Base-by-base conservation (phyloP, 2,888 invertebrate species). In the Drosophila multiciliata region DNA sequence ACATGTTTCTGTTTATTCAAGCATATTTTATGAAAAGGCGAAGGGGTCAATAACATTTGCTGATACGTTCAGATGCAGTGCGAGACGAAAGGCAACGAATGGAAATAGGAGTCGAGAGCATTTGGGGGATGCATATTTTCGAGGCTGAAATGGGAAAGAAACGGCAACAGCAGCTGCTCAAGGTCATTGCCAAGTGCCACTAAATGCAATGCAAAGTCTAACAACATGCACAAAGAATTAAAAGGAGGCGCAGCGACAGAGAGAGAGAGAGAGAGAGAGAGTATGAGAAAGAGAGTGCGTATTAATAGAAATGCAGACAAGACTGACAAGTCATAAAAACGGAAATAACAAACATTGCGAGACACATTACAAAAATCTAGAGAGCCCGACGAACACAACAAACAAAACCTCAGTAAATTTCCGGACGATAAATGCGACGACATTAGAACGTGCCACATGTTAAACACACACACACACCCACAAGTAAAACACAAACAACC, bases 151-250 rank as follows among this genome's bases (percentile, higher is more conserved):
- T 29, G 29, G 29, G 29, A 29, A 48, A 29, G n/a, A n/a, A 23
- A 26, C n/a, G n/a, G 29, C 26, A 40, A 45, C 45, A 50, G 66
- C 73, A 70, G 73, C 53, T 78, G 73, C 64, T 83, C 89, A 85
- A 85, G 85, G 85, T 85, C 84, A 83, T 49, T 88, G 86, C 61
- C 83, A 81, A 82, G 66, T 61, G 63, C 40, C 55, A 40, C 57
- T 38, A 60, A 69, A 64, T 73, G 79, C 68, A 73, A 67, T 60
- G 57, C 48, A 40, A 20, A 57, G 57, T 29, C 40, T 33, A 42
- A 48, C 35, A 58, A 26, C 45, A 12, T 23, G 26, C 57, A n/a
- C 48, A 48, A 35, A 33, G 23, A 49, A 26, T 2, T 35, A 9
- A n/a, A 23, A 2, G 33, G 11, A 23, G 8, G 23, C 23, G 45